A percentile compares a stretch with the other conserved stretches of the same genome.
phyloP scores from a whole-genome alignment of 2,888 invertebrate species.

The Furcula furcula region DNA sequence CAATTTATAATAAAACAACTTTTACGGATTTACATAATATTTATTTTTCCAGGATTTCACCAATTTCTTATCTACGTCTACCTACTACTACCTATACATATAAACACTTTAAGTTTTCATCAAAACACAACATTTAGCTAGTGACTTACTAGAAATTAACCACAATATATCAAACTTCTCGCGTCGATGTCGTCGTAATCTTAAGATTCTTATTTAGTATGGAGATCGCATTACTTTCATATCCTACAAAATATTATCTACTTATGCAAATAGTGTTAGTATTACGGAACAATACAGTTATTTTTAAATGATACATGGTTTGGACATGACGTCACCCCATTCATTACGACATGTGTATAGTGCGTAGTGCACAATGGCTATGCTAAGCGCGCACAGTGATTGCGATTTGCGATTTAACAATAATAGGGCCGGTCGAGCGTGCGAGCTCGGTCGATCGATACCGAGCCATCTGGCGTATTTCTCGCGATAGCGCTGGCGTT shows the following conservation, averaged over 20 bases:
- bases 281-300: conserved; percentile 13
- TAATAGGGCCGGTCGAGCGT: conserved; percentile 50
- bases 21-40: no score
- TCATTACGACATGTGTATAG: conserved; percentile 60
- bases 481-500: conserved; percentile 37
- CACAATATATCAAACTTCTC: background rate
- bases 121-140: no score
- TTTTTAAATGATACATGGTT: conserved; percentile 21
- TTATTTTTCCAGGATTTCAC: no score
- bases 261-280: conserved; percentile 8
- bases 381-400: conserved; percentile 70
- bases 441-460: conserved; percentile 57
- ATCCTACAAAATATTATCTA: conserved; percentile 1
- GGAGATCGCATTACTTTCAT: conserved; percentile 6
- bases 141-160: no score
- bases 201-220: conserved; percentile 3
- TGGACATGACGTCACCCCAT: conserved; percentile 48
- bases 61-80: no score
- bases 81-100: no score
- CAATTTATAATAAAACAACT: no score
- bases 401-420: conserved; percentile 70
- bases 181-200: background rate
- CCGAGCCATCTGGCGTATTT: conserved; percentile 62
- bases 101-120: no score
- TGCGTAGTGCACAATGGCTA: conserved; percentile 62